phyloP scores from a whole-genome alignment of 2,113 vertebrate species.

The Takifugu flavidus region DNA sequence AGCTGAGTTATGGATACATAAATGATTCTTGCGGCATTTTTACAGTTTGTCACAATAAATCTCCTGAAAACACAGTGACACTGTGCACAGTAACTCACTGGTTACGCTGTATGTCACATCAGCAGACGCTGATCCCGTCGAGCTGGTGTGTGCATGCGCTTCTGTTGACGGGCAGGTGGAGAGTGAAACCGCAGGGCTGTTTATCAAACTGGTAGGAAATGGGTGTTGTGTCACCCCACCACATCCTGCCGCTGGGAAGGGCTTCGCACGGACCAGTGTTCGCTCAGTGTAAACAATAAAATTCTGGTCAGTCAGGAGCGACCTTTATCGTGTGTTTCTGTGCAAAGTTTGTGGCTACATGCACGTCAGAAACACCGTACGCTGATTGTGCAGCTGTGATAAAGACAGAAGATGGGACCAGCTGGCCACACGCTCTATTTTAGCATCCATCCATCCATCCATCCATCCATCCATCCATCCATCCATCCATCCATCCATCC shows the following conservation, averaged over 20 bases:
- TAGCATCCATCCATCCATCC: too few species aligned
- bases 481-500: too few species aligned
- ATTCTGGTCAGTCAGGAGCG: constrained; percentile 33
- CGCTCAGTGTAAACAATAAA: constrained; percentile 59
- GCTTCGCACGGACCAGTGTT: constrained; percentile 54
- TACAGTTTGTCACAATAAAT: constrained; percentile 54
- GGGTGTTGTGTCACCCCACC: constrained; percentile 64
- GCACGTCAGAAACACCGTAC: constrained; percentile 10
- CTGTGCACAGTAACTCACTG: constrained; percentile 44
- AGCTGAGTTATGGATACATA: constrained; percentile 36
- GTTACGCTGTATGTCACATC: constrained; percentile 48
- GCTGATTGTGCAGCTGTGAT: constrained; percentile 4
- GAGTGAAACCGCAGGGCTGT: constrained; percentile 67
- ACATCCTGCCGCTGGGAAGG: constrained; percentile 69
- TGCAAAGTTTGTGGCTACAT: not conserved
- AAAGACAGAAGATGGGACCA: not conserved
- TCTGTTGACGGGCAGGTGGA: constrained; percentile 50
- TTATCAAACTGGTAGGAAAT: constrained; percentile 74
- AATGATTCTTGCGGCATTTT: constrained; percentile 46
- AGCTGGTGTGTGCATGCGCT: constrained; percentile 22
- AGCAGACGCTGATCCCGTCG: constrained; percentile 63
- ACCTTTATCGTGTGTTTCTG: constrained; percentile 9
- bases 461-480: too few species aligned
- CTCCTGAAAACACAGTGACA: constrained; percentile 35
- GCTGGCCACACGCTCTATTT: too few species aligned